Conservation (phyloP, 2,797 vertebrate genomes). For the Lepus townsendii region DNA sequence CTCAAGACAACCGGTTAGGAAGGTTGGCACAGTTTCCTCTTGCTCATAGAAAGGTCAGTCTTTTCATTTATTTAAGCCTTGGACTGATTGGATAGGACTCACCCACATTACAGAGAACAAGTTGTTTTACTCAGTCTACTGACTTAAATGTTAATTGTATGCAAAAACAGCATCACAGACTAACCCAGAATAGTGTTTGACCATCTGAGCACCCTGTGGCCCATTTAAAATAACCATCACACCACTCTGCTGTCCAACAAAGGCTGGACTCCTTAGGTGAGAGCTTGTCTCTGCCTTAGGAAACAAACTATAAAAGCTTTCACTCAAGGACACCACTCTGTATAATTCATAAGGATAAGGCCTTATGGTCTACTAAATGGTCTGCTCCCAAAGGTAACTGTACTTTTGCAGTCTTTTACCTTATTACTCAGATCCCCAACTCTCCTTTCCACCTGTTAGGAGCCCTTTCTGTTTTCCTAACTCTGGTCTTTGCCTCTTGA, state of each 20-base stretch:
- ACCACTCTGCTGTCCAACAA: not conserved
- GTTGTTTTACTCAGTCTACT: not conserved
- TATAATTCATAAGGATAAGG: not conserved
- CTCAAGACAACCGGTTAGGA: not conserved
- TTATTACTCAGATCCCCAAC: not conserved
- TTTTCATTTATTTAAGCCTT: not conserved
- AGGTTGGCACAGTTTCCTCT: not conserved
- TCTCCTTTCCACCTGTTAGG: not conserved
- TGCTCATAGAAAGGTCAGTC: not conserved
- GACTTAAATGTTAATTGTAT: not conserved
- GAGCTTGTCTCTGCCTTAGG: not conserved
- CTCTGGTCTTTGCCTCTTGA: not conserved
- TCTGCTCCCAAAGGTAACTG: not conserved
- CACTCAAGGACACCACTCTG: not conserved
- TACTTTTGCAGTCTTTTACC: not conserved
- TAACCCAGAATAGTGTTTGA: not conserved
- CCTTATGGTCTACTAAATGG: not conserved
- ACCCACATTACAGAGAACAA: not conserved
- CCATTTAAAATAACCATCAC: not conserved
- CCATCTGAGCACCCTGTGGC: not conserved
- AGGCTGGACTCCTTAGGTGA: not conserved
- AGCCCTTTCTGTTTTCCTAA: not conserved
- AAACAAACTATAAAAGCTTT: not conserved
- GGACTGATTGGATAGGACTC: not conserved
- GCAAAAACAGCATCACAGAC: not conserved